These are phyloP conservation scores for Lepidostoma basale DNA, from an alignment of 1,140 invertebrate species.

Conservation along the genomic window DNA sequence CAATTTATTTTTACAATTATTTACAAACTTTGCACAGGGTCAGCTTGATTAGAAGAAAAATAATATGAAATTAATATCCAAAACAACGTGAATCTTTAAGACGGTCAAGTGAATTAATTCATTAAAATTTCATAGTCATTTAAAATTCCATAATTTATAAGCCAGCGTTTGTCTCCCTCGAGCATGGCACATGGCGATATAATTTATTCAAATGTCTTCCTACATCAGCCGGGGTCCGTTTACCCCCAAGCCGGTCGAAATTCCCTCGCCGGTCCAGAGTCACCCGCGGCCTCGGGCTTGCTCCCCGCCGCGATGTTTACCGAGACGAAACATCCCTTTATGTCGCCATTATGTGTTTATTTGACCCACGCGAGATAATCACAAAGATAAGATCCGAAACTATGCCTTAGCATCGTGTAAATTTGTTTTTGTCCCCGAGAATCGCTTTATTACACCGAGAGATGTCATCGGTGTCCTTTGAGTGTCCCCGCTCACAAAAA, in stretches of 20 bases:
- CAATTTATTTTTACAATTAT: no score
- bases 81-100: no score
- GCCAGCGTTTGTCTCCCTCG: background rate
- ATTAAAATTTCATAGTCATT: no score
- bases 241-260: background rate
- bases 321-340: slow-evolving; percentile 26
- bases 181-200: background rate
- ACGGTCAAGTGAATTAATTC: no score
- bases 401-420: background rate
- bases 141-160: no score
- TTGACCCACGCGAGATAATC: slow-evolving; percentile 18
- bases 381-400: slow-evolving; percentile 7
- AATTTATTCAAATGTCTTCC: slow-evolving; percentile 11
- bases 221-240: background rate
- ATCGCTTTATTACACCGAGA: slow-evolving; percentile 20
- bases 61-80: no score
- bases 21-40: no score
- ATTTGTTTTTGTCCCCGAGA: slow-evolving; percentile 2
- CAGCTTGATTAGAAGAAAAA: no score
- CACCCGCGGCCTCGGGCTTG: background rate
- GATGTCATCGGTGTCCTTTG: slow-evolving; percentile 13
- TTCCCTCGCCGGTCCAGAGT: background rate
- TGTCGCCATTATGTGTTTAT: slow-evolving; percentile 30
- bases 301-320: slow-evolving; percentile 14
- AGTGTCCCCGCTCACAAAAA: no score